Conservation (phyloP, 2,888 invertebrate genomes). For the Sphaeridia pumilis region DNA sequence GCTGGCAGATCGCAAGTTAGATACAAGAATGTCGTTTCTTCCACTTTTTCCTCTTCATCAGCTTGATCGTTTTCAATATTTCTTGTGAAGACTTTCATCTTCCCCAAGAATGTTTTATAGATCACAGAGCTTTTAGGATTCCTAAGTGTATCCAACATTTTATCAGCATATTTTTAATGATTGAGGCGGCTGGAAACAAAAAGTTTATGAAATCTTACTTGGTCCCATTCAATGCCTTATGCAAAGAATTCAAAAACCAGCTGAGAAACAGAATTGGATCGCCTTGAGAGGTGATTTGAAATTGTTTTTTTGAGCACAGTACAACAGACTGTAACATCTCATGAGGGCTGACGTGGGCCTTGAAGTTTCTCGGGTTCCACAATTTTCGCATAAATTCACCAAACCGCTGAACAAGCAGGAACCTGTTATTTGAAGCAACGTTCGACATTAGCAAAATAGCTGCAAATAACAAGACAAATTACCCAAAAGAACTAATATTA, state of each 20-base stretch:
- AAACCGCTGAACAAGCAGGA: conserved; percentile 79
- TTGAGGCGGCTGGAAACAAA: not conserved
- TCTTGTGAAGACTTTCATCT: conserved; percentile 77
- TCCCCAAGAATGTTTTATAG: conserved; percentile 85
- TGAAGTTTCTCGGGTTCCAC: conserved; percentile 98
- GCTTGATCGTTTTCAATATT: conserved; percentile 86
- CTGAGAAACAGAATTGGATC: conserved; percentile 96
- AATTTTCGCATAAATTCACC: conserved; percentile 92
- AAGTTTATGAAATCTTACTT: conserved; percentile 43
- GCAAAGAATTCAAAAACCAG: conserved; percentile 95
- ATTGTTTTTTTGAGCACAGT: conserved; percentile 88
- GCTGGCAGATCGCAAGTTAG: conserved; percentile 96
- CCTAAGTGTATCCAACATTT: conserved; percentile 8
- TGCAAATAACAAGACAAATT: not conserved
- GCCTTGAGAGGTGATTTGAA: conserved; percentile 97
- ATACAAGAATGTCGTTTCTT: conserved; percentile 89
- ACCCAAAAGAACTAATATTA: not conserved
- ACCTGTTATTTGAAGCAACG: conserved; percentile 41
- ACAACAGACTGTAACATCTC: conserved; percentile 99
- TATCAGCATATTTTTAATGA: not conserved
- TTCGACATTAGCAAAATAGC: no score
- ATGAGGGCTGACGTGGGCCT: conserved; percentile 98
- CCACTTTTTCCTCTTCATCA: conserved; percentile 75
- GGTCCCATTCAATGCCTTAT: conserved; percentile 84
- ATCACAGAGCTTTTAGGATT: conserved; percentile 80